Conservation (phyloP, 2,113 vertebrate genomes). For the Aramus guarauna region DNA sequence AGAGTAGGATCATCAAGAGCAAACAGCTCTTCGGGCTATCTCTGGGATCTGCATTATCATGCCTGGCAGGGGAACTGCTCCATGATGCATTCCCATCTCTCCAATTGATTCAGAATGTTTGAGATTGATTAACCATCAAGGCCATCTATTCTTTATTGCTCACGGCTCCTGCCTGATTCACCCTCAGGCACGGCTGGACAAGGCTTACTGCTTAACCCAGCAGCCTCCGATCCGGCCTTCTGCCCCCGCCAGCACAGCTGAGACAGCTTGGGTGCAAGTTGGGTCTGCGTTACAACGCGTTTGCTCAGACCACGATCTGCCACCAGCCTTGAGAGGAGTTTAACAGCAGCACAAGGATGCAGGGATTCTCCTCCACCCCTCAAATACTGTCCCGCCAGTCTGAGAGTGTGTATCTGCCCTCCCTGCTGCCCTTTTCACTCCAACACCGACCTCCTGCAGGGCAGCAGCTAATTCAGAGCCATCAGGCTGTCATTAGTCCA, state of each 20-base stretch:
- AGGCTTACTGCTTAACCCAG: neutral
- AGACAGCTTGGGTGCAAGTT: neutral
- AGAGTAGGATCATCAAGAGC: neutral
- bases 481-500: neutral
- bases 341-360: neutral
- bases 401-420: neutral
- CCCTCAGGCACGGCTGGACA: neutral
- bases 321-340: neutral
- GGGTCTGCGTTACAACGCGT: neutral
- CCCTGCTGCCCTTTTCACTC: neutral
- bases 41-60: neutral
- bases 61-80: neutral
- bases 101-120: neutral
- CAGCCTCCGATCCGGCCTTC: neutral
- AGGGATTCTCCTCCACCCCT: neutral
- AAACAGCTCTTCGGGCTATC: neutral
- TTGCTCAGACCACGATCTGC: neutral
- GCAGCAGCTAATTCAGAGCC: neutral
- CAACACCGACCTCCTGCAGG: fast-evolving
- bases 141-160: neutral
- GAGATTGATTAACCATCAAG: neutral
- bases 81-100: neutral
- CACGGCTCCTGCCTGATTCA: fast-evolving
- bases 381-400: neutral
- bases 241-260: neutral